These are phyloP conservation scores for Apodemia duryi DNA, from an alignment of 2,888 invertebrate species.

Conservation along the genomic window DNA sequence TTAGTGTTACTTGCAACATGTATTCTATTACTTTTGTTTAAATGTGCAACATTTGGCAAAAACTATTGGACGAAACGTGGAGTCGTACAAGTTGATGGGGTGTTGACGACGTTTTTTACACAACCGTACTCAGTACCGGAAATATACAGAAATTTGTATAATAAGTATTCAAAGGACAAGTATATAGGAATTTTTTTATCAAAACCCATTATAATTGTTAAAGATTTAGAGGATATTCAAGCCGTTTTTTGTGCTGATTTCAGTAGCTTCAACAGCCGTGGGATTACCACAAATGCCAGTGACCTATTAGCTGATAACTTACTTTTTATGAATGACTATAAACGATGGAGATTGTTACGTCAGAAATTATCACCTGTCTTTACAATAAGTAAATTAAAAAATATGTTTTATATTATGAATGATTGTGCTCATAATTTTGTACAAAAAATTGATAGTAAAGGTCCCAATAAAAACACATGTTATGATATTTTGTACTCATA, in stretches of 20 bases:
- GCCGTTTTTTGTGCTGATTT: slow-evolving; percentile 44
- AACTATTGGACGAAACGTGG: slow-evolving; percentile 29
- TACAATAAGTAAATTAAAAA: slow-evolving; percentile 53
- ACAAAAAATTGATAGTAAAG: slow-evolving; percentile 38
- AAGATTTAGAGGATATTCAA: slow-evolving; percentile 42
- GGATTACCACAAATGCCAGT: slow-evolving; percentile 37
- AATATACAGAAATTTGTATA: slow-evolving; percentile 27
- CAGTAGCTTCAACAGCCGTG: slow-evolving; percentile 45
- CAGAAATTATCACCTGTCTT: slow-evolving; percentile 57
- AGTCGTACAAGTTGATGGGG: slow-evolving; percentile 26
- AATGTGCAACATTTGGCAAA: slow-evolving; percentile 15
- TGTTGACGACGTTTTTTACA: slow-evolving; percentile 25
- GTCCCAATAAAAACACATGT: slow-evolving; percentile 35
- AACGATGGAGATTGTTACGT: slow-evolving; percentile 58
- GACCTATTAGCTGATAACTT: slow-evolving; percentile 49
- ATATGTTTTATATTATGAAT: slow-evolving; percentile 56
- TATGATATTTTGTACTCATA: slow-evolving; percentile 40
- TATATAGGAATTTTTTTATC: slow-evolving; percentile 26
- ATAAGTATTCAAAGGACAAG: slow-evolving; percentile 21
- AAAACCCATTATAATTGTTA: slow-evolving; percentile 39
- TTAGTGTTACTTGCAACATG: not conserved
- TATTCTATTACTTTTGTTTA: slow-evolving; percentile 16
- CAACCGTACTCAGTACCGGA: slow-evolving; percentile 27
- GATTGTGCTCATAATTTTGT: slow-evolving; percentile 51
- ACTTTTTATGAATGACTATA: slow-evolving; percentile 43